phyloP scores from a whole-genome alignment of 2,113 vertebrate genomes.

The Elephas maximus region DNA sequence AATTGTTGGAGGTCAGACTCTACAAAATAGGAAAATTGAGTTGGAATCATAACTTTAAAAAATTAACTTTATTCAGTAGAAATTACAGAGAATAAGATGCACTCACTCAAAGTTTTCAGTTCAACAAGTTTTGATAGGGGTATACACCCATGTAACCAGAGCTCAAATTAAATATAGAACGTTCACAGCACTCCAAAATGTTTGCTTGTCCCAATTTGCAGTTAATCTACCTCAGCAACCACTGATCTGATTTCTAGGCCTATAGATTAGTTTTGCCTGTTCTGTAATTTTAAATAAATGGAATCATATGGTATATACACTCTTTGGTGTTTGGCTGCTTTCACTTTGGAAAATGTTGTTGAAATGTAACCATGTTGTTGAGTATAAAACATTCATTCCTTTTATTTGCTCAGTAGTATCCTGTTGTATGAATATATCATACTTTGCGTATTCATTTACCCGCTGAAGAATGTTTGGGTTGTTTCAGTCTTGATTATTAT shows the following conservation, averaged over 20 bases:
- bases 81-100: neutral
- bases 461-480: too few species aligned
- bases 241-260: neutral
- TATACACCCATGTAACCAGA: neutral
- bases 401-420: too few species aligned
- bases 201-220: neutral
- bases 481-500: too few species aligned
- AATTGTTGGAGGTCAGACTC: neutral
- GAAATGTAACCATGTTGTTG: neutral
- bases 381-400: neutral
- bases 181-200: neutral
- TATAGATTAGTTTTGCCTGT: neutral
- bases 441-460: too few species aligned
- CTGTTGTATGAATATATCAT: too few species aligned
- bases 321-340: neutral
- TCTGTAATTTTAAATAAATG: neutral
- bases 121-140: neutral
- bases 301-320: neutral
- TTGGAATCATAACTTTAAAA: constrained; percentile 10
- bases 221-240: neutral
- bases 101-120: neutral
- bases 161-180: neutral
- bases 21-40: neutral
- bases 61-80: neutral
- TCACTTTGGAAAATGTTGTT: neutral